Base-by-base conservation (phyloP, 1,140 invertebrate genomes). In the Drosophila tani region DNA sequence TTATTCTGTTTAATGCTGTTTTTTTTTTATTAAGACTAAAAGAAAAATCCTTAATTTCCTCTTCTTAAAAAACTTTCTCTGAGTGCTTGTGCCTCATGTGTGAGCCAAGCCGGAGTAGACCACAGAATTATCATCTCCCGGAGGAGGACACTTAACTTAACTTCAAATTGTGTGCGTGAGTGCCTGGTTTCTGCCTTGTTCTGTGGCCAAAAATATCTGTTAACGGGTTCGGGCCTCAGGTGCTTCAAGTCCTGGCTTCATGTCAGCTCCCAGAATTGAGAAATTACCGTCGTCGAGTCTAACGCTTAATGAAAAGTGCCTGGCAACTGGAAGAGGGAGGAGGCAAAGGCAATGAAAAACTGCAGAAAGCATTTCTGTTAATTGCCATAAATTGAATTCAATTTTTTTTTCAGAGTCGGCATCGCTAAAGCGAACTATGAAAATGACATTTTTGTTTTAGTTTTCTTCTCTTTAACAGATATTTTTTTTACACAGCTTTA, bases 341-440 rank as follows among this genome's bases (percentile, higher is more conserved):
- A 2, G 8, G 53, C 35, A 2, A 15, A n/a, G 41, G 41, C 41
- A 43, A 43, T 43, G 5, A 40, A 40, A 50, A 56, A 65, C 17
- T 66, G 64, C 46, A 59, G 14, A 58, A 47, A 50, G 57, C 63
- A 67, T 75, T 83, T 87, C 29, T 71, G 79, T 87, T 87, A 75
- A 87, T 87, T 88, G 65, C 73, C 47, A 46, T 66, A 79, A 88
- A 87, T 81, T 83, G 62, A 66, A 87, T 88, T 71, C 70, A 83
- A 66, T 66, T 75, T 71, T 62, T 71, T 62, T 57, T 56, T 46
- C 29, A 0, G 7, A 47, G 15, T 35, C 24, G 55, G 9, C 50
- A 63, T 29, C 27, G 56, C 47, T 56, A 53, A 75, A 83, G 45
- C 55, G 55, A 82, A 79, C 79, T 80, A 79, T 71, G 70, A 76